Evolutionary conservation across 2,797 vertebrate species (phyloP).

Genomic region (Yasuhikotakia modesta): DNA sequence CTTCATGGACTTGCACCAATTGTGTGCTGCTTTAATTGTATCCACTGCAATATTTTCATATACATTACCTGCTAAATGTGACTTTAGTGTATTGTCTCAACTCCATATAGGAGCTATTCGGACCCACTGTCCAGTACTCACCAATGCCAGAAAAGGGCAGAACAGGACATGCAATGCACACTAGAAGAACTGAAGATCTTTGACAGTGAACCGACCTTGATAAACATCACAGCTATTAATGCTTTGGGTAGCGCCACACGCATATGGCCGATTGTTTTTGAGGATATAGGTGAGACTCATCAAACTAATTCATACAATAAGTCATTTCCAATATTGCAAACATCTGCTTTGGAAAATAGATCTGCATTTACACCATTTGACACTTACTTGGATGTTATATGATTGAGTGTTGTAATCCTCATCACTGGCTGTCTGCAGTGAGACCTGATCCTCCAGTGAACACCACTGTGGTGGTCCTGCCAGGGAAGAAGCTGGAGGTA

Average conservation of each 20-base stretch:
- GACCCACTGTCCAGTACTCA: background rate
- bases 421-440: constrained; percentile 63
- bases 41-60: background rate
- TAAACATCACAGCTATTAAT: constrained; percentile 76
- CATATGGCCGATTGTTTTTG: constrained; percentile 69
- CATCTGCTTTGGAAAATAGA: background rate
- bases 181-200: constrained; percentile 71
- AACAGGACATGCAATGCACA: constrained; percentile 62
- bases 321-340: background rate
- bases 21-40: background rate
- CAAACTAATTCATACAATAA: background rate
- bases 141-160: constrained; percentile 51
- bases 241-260: constrained; percentile 64
- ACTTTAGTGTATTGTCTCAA: background rate
- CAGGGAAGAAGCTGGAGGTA: constrained; percentile 59
- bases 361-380: no score
- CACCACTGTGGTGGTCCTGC: constrained; percentile 60
- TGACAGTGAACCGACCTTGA: constrained; percentile 64
- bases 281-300: constrained; percentile 75
- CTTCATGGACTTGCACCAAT: background rate
- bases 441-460: constrained; percentile 77
- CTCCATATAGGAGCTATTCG: constrained; percentile 6
- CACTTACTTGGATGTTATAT: no score
- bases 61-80: background rate
- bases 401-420: constrained; percentile 8